Evolutionary conservation across 2,797 vertebrate species (phyloP), one percentile per base, ranked within the genome.

Genomic region (Hippoglossus hippoglossus): DNA sequence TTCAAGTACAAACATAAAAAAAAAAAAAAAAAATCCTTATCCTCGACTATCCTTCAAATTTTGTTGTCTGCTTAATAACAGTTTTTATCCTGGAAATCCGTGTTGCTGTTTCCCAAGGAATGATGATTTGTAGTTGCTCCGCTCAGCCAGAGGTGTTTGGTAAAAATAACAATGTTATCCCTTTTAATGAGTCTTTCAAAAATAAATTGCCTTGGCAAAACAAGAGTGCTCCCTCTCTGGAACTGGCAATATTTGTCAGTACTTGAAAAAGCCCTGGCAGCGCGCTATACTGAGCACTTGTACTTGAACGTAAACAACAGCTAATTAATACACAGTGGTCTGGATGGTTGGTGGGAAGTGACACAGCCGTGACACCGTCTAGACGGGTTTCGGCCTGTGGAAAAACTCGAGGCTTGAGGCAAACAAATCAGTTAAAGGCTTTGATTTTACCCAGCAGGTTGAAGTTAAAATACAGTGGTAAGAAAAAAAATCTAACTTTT

Each of bases 161-260:
- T 73, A 73, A 77, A 31, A 79, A 77, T 67, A 81, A 81, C 62
- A 81, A 77, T 67, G 75, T 73, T 80, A 70, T 80, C 56, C 69
- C 81, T 70, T 79, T 72, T 79, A 79, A 86, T 70, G 70, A 79
- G 57, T 57, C 68, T 83, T 81, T 85, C 50, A 80, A 64, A 25
- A 78, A 70, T 64, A 75, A 85, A 87, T 83, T 81, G 71, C 53
- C 36, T 73, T 76, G 69, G 74, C 70, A 80, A 74, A 80, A 77
- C 47, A 71, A 79, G 31, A 58, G n/a, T 3, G 1, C 24, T 24
- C 44, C 79, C 63, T 73, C 74, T 69, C 71, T 73, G 63, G 57
- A 83, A 70, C 64, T 55, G 62, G 56, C 63, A 81, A 71, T 81
- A 76, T 31, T 71, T 79, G 73, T 74, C 71, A 56, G 60, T 46